Base-by-base conservation (phyloP, 2,888 invertebrate species). In the Clusia tigrina region DNA sequence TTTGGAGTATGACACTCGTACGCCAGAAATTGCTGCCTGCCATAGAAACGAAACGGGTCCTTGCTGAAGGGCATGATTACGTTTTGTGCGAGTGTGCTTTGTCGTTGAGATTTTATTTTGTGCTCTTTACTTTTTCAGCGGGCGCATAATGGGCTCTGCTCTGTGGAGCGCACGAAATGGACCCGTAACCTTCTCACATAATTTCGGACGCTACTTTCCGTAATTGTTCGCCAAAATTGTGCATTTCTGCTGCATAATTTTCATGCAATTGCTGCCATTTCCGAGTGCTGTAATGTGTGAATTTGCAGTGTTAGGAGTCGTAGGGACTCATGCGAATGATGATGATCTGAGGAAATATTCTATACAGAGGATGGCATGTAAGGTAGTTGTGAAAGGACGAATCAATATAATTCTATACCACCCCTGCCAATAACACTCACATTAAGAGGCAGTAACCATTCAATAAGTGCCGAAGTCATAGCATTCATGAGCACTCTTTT, bases 21-120 rank as follows among this genome's bases (percentile, higher is more conserved):
- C 12, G 32, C 32, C 5, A 32, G 5, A 32, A 32, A 12, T 1
- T 53, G 17, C 24, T 53, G 15, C 23, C n/a, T 23, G 15, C 24
- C 22, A 15, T 53, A 20, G 24, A 23, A 23, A n/a, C n/a, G n/a
- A n/a, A n/a, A n/a, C n/a, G 25, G 17, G 54, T 54, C 20, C 54
- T 62, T 58, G 62, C 62, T 46, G 53, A 17, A 42, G 46, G 62
- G 57, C 58, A 58, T 62, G 25, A 58, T 62, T 62, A 58, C 58
- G 54, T 54, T 32, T 32, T 61, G 52, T 61, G 20, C n/a, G 17
- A 32, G 6, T 12, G 5, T 32, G 32, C 32, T 12, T 32, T 32
- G 32, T 32, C 12, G 32, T 12, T 32, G 32, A 9, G 32, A 32
- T 12, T 32, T 32, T 5, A 12, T 32, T 32, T 32, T 32, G 12